Evolutionary conservation across 2,797 vertebrate species (phyloP), one percentile per base, ranked within the genome.

Genomic region (Pipistrellus nathusii): DNA sequence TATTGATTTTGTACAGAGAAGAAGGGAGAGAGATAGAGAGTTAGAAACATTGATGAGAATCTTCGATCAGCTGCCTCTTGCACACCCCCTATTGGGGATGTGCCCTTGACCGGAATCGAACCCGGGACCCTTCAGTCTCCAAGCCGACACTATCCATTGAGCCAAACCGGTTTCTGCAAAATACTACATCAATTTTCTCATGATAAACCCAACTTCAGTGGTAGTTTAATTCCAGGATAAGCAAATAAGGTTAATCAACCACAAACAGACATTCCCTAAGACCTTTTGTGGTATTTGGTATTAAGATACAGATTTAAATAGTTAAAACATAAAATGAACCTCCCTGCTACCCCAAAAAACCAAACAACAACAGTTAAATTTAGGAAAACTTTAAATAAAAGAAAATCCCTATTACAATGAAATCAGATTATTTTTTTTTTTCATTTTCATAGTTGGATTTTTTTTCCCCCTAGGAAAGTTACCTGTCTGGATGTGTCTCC

Each of bases 401-500:
- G 35, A 12, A 95, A 88, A 83, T 57, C 64, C 13, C 9, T 66
- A 76, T 59, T 76, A 88, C 30, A 80, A 85, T 35, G 6, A 91
- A 69, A 77, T 72, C 3, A 69, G 23, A 59, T 38, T 77, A n/a
- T n/a, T 85, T 15, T 81, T 44, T 44, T 64, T 72, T 85, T 93
- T 71, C 68, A 72, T 82, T 93, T 93, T 88, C 62, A 87, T 23
- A 94, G 5, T 71, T 48, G 68, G 12, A 80, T 87, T 89, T 66
- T 85, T 4, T 30, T 3, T 71, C 12, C n/a, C 75, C 12, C n/a
- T 17, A 35, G n/a, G 25, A 78, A 90, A 93, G 30, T 98, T 98
- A 99, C 99, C 99, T 98, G 93, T 98, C 97, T 95, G 99, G 99
- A 71, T 99, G 98, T 72, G 97, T 99, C 98, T 99, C 98, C 97